Percentiles rank a stretch among this genome's conserved stretches.
Evolutionary conservation across 2,797 vertebrate species (phyloP).

Genomic region (Gallinago stenura): DNA sequence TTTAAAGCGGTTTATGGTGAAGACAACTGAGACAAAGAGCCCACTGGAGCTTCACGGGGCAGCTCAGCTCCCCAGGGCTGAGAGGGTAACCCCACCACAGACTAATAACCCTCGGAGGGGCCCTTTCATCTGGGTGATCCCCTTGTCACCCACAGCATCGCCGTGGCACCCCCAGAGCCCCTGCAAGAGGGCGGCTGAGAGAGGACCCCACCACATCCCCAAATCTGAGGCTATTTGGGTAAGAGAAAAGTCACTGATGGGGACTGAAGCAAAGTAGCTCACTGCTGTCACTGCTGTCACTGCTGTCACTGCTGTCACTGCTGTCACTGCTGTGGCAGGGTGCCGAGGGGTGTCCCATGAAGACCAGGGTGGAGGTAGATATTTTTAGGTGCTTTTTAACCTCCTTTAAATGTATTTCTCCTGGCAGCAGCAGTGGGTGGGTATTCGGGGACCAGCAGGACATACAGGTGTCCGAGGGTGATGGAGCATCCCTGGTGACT

Average conservation of each 20-base stretch:
- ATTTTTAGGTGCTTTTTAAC: accelerated
- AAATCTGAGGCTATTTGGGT: background rate
- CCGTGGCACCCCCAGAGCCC: accelerated
- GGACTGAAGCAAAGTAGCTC: background rate
- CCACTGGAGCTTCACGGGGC: background rate
- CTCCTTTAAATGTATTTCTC: background rate
- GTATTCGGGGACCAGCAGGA: background rate
- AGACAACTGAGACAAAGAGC: background rate
- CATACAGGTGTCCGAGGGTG: accelerated
- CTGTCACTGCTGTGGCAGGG: background rate
- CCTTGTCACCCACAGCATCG: background rate
- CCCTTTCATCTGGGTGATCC: background rate
- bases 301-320: background rate
- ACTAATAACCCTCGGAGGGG: no score
- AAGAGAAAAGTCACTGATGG: background rate
- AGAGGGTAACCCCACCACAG: background rate
- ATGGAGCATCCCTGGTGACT: background rate
- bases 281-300: accelerated
- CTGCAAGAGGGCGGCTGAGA: background rate
- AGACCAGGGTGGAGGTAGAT: background rate
- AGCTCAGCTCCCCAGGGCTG: background rate
- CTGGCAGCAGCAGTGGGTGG: background rate
- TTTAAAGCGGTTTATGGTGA: background rate
- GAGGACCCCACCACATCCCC: background rate
- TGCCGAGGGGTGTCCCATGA: background rate